These are phyloP conservation scores for Drosophila chauvacae DNA, from an alignment of 1,140 invertebrate species.

Conservation along the genomic window DNA sequence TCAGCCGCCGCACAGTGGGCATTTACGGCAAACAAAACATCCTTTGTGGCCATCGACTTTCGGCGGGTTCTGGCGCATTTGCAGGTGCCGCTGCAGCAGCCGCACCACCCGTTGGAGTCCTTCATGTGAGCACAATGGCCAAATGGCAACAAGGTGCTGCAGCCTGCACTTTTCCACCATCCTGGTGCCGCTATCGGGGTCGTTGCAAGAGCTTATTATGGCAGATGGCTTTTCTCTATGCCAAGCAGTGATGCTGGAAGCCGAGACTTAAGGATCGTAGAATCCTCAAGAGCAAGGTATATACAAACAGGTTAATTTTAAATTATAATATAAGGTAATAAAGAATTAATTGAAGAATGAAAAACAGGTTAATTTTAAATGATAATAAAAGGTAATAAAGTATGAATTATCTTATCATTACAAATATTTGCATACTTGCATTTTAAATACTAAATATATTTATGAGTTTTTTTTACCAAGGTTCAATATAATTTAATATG, in stretches of 20 bases:
- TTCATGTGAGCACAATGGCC: constrained; percentile 42
- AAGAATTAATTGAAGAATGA: no score
- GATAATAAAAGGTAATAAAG: no score
- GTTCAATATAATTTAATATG: not conserved
- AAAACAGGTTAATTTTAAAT: no score
- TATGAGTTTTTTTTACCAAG: no score
- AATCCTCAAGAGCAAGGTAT: no score
- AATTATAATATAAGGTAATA: no score
- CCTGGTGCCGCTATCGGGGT: not conserved
- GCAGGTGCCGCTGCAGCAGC: constrained; percentile 5
- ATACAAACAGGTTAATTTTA: no score
- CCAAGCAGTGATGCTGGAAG: constrained; percentile 13
- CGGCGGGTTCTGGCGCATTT: constrained; percentile 18
- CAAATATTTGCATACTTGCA: no score
- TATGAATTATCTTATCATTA: no score
- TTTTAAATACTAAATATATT: no score
- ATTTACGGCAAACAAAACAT: constrained; percentile 54
- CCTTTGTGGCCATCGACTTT: constrained; percentile 43
- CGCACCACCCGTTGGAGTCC: constrained; percentile 10
- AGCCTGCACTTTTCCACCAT: constrained; percentile 24
- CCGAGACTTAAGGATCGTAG: not conserved
- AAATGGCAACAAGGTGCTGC: constrained; percentile 42
- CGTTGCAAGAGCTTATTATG: constrained; percentile 38
- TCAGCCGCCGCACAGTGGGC: constrained; percentile 42
- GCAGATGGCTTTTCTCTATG: constrained; percentile 10